phyloP scores from a whole-genome alignment of 2,113 vertebrate genomes.

The Climacteris rufus region DNA sequence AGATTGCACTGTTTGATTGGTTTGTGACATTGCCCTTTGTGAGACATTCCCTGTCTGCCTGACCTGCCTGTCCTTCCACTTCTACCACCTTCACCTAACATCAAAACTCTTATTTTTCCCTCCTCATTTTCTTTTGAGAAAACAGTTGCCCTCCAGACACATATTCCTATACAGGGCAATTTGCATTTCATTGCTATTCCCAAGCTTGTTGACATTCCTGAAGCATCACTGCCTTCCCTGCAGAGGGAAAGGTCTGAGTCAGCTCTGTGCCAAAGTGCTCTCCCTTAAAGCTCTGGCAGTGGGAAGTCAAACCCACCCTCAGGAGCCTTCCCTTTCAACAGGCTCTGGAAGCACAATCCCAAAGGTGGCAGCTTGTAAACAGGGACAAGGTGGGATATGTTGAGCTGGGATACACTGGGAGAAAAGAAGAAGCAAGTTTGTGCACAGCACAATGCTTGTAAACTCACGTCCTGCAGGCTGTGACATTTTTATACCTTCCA shows the following conservation, averaged over 20 bases:
- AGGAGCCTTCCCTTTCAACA: background rate
- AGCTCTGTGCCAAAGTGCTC: background rate
- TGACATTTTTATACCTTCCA: background rate
- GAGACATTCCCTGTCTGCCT: background rate
- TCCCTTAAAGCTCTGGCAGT: background rate
- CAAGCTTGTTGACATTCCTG: background rate
- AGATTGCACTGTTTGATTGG: background rate
- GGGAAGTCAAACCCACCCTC: background rate
- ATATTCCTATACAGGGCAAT: background rate
- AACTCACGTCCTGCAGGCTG: background rate
- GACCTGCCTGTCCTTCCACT: background rate
- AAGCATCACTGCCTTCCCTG: background rate
- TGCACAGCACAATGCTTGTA: background rate
- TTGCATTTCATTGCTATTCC: conserved; percentile 2
- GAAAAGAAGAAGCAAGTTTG: background rate
- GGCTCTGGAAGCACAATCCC: background rate
- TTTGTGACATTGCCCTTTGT: background rate
- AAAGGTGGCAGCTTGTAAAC: background rate
- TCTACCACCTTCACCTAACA: background rate
- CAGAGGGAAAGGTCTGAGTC: background rate
- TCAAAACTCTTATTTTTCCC: background rate
- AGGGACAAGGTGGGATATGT: background rate
- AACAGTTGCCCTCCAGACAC: background rate
- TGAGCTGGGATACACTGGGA: background rate
- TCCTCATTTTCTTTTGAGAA: background rate